phyloP scores from a whole-genome alignment of 2,888 invertebrate genomes.

The Phaonia tiefii region DNA sequence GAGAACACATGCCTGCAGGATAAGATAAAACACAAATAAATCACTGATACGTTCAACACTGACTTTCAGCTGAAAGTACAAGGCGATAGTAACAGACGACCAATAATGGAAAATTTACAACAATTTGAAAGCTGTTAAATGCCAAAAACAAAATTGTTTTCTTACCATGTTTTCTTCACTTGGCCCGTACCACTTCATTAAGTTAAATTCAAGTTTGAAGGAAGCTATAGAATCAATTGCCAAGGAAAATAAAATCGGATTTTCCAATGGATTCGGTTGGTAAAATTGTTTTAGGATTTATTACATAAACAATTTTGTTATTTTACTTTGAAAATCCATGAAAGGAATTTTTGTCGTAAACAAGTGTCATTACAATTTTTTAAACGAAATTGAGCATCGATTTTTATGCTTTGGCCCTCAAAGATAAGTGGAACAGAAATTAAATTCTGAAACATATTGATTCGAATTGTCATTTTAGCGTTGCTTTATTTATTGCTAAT shows the following conservation, averaged over 20 bases:
- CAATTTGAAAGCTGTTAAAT: slow-evolving; percentile 48
- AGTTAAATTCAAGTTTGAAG: neutral
- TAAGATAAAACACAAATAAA: slow-evolving; percentile 38
- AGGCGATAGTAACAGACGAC: neutral
- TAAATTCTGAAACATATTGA: no score
- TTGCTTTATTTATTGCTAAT: no score
- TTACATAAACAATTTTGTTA: neutral
- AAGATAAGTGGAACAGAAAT: neutral
- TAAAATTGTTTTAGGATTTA: slow-evolving; percentile 46
- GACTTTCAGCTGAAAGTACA: slow-evolving; percentile 24
- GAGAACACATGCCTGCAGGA: slow-evolving; percentile 37
- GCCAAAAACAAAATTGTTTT: slow-evolving; percentile 28
- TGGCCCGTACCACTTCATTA: neutral
- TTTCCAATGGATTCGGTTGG: slow-evolving; percentile 26
- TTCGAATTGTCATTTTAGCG: no score
- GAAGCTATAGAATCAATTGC: slow-evolving; percentile 36
- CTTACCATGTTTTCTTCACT: slow-evolving; percentile 1
- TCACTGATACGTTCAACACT: slow-evolving; percentile 50
- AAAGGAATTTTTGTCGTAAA: neutral
- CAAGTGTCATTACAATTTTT: slow-evolving; percentile 13
- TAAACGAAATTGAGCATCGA: neutral
- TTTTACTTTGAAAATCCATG: neutral
- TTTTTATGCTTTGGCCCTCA: neutral
- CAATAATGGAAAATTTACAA: slow-evolving; percentile 48
- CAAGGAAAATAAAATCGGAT: slow-evolving; percentile 31